Percentiles rank a stretch among this genome's conserved stretches.
phyloP scores from a whole-genome alignment of 2,113 vertebrate genomes.

The Melanostigma gelatinosum region DNA sequence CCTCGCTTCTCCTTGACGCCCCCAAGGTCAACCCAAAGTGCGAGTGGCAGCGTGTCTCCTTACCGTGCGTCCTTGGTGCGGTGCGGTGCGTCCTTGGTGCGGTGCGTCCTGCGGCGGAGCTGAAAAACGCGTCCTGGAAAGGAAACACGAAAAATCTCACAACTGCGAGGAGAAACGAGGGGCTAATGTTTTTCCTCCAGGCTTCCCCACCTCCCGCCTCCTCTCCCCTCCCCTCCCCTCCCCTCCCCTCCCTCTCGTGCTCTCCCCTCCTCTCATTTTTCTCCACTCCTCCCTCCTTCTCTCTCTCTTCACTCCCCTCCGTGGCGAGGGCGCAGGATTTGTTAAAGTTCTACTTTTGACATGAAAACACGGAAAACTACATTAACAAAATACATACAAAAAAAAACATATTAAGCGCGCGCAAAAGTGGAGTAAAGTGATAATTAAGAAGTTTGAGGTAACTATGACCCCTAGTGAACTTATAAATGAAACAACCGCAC shows the following conservation, averaged over 20 bases:
- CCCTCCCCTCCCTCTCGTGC: conserved; percentile 34
- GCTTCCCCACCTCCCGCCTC: conserved; percentile 10
- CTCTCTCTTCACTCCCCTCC: neutral
- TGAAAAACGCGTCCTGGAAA: neutral
- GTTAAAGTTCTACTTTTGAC: neutral
- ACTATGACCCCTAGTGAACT: conserved; percentile 16
- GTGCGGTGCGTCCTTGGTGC: conserved; percentile 27
- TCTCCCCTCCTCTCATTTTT: conserved; percentile 1
- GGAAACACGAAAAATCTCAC: neutral
- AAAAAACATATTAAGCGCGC: neutral
- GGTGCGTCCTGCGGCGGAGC: neutral
- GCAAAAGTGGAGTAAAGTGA: neutral
- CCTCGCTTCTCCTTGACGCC: neutral
- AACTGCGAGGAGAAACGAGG: neutral
- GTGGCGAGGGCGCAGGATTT: neutral
- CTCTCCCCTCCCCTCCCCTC: neutral
- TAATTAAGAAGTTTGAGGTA: neutral
- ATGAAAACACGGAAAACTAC: conserved; percentile 3
- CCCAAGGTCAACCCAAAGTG: neutral
- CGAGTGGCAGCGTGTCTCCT: neutral
- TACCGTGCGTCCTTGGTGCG: conserved; percentile 48
- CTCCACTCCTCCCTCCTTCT: conserved; percentile 2
- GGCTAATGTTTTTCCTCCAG: conserved; percentile 44
- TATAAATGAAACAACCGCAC: neutral
- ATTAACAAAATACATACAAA: no score